These are phyloP conservation scores for Eumerus sabulonum DNA, from an alignment of 2,888 invertebrate genomes.

Conservation along the genomic window DNA sequence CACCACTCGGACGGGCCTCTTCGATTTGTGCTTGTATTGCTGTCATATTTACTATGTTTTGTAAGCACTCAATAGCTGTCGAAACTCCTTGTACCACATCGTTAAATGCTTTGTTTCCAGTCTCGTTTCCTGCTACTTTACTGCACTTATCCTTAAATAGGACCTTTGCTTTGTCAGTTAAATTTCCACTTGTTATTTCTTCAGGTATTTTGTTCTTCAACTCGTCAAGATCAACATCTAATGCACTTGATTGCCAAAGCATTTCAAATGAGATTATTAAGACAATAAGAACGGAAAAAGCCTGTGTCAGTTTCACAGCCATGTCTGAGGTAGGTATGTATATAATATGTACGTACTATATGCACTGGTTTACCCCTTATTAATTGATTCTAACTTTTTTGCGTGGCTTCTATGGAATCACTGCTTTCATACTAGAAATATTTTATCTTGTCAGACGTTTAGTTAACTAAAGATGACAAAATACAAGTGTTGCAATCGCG, in stretches of 20 bases:
- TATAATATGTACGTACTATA: no score
- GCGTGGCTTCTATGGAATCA: no score
- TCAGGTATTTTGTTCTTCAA: conserved; percentile 73
- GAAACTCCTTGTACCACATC: conserved; percentile 79
- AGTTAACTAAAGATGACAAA: no score
- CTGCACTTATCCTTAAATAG: conserved; percentile 84
- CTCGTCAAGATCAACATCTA: conserved; percentile 72
- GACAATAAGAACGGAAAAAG: conserved; percentile 17
- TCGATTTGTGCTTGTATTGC: conserved; percentile 84
- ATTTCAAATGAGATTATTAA: conserved; percentile 26
- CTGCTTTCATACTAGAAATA: no score
- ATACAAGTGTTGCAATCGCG: no score
- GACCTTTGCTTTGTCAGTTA: conserved; percentile 80
- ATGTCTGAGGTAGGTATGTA: conserved; percentile 9
- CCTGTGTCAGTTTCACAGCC: conserved; percentile 33
- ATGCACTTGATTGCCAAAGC: conserved; percentile 10
- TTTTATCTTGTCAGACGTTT: no score
- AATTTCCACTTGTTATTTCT: conserved; percentile 73
- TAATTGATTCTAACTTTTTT: no score
- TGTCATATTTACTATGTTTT: conserved; percentile 81
- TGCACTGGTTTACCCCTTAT: no score
- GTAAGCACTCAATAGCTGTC: conserved; percentile 81
- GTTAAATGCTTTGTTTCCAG: conserved; percentile 80
- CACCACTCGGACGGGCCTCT: conserved; percentile 84
- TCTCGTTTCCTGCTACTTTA: conserved; percentile 81